A percentile compares a stretch with the other conserved stretches of the same genome.
Evolutionary conservation across 2,797 vertebrate genomes (phyloP).

Genomic region (Amblyopsis hoosieri): DNA sequence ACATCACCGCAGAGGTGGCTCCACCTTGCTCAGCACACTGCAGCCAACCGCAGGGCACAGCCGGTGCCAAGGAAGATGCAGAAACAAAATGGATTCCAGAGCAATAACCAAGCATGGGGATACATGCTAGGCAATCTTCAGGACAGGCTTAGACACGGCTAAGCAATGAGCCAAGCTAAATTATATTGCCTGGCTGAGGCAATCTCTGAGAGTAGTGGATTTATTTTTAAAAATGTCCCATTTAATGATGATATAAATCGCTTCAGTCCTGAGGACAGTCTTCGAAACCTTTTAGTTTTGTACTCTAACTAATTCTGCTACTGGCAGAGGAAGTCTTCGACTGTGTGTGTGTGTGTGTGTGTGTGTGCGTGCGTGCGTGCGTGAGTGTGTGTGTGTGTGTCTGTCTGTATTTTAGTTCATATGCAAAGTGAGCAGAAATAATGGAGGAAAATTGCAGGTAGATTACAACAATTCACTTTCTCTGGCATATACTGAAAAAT

Average conservation of each 20-base stretch:
- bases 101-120: slow-evolving; percentile 15
- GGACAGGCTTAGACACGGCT: slow-evolving; percentile 8
- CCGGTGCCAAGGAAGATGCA: slow-evolving; percentile 13
- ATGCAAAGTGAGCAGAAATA: slow-evolving; percentile 50
- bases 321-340: background rate
- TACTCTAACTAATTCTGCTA: slow-evolving; percentile 13
- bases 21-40: slow-evolving; percentile 21
- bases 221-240: slow-evolving; percentile 13
- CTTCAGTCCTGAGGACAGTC: slow-evolving; percentile 14
- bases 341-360: slow-evolving; percentile 2
- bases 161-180: slow-evolving; percentile 12
- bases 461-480: slow-evolving; percentile 61
- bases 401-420: slow-evolving; percentile 50
- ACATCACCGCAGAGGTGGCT: slow-evolving; percentile 24
- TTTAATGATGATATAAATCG: slow-evolving; percentile 23
- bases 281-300: slow-evolving; percentile 12
- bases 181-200: slow-evolving; percentile 13
- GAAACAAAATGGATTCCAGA: slow-evolving; percentile 34
- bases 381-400: slow-evolving; percentile 1
- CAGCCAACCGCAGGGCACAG: slow-evolving; percentile 11
- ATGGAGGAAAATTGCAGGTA: slow-evolving; percentile 45
- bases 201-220: slow-evolving; percentile 18
- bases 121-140: slow-evolving; percentile 37
- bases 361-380: background rate
- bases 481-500: slow-evolving; percentile 58